Evolutionary conservation across 1,140 invertebrate species (phyloP), one percentile per base, ranked within the genome.

Genomic region (Hylaeus anthracinus): DNA sequence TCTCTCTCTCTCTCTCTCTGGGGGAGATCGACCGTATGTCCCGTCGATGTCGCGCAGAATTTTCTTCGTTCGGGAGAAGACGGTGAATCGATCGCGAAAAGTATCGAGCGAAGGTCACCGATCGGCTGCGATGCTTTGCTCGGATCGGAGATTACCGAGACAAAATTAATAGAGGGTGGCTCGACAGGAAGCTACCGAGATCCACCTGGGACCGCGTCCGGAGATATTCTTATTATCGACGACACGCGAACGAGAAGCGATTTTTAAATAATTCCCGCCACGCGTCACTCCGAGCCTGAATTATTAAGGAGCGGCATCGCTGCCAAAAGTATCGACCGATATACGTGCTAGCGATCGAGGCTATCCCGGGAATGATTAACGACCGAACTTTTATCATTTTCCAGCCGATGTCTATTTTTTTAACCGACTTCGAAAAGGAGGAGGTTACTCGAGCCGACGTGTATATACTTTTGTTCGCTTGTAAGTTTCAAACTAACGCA

Each of bases 71-170:
- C n/a, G n/a, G n/a, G n/a, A n/a, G n/a, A n/a, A 61, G 64, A 48
- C 2, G 26, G 26, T 2, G 37, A 83, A 69, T 65, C 61, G 83
- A 87, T 85, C 78, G 76, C 78, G 79, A 82, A 63, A 73, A 78
- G 48, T 88, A 87, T 85, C 45, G 77, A 53, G 63, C 81, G 74
- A 81, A 61, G 67, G 63, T 85, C 78, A 85, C 51, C 85, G 71
- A 79, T 81, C 70, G 61, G 55, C 78, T 15, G 76, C 85, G 87
- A 88, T 88, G 86, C 85, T 88, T 88, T 79, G 71, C 89, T 86
- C 88, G 90, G 90, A 89, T 91, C 91, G 87, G 88, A 90, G 90
- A 92, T 92, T 92, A 92, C 89, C 80, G 71, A 84, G 87, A 87
- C 70, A 86, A 91, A 92, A 92, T 92, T 91, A 91, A 91, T 90